Conservation (phyloP, 1,140 invertebrate species). For the Plutomurus gul region DNA sequence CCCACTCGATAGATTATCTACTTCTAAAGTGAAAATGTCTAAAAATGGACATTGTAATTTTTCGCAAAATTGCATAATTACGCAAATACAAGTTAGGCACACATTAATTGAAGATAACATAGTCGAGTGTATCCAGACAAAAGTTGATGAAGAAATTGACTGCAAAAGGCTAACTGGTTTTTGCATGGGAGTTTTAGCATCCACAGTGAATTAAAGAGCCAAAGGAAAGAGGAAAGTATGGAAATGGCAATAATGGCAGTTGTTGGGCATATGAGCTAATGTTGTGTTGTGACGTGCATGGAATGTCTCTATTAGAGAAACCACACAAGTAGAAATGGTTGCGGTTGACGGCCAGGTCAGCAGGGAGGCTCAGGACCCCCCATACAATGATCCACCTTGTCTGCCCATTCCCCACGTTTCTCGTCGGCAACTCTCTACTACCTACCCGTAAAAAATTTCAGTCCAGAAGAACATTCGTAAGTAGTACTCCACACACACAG, state of each 20-base stretch:
- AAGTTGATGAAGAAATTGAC: neutral
- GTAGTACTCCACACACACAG: neutral
- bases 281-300: slow-evolving; percentile 53
- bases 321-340: slow-evolving; percentile 55
- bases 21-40: no score
- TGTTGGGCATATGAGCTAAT: slow-evolving; percentile 28
- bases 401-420: slow-evolving; percentile 51
- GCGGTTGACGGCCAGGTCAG: slow-evolving; percentile 54
- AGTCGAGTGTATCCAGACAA: no score
- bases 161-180: neutral
- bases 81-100: neutral
- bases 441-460: slow-evolving; percentile 23
- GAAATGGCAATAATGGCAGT: slow-evolving; percentile 19
- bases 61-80: neutral
- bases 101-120: no score
- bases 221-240: neutral
- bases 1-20: no score
- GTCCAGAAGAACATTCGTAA: neutral
- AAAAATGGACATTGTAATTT: no score
- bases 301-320: slow-evolving; percentile 55
- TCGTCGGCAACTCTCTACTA: slow-evolving; percentile 23
- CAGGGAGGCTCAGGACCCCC: slow-evolving; percentile 52
- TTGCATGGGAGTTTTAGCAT: neutral
- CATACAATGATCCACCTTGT: slow-evolving; percentile 51
- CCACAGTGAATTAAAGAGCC: neutral